Percentiles rank a stretch among this genome's conserved stretches.
Evolutionary conservation across 2,113 vertebrate genomes (phyloP).

Genomic region (Pelmatolapia mariae): DNA sequence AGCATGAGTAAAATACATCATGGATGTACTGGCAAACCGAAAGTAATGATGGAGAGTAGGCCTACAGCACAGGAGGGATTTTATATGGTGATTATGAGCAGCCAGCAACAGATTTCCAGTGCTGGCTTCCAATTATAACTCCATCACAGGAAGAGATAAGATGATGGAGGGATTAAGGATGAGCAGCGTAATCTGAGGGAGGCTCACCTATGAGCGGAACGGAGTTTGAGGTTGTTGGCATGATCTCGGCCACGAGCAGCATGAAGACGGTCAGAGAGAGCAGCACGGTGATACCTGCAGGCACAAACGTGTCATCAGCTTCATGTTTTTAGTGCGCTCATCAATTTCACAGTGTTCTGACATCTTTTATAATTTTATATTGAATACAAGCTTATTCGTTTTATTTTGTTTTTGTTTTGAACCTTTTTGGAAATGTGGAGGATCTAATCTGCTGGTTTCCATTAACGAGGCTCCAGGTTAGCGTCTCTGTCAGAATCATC

Average conservation of each 20-base stretch:
- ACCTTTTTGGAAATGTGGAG: background rate
- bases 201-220: slow-evolving; percentile 50
- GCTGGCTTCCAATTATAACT: background rate
- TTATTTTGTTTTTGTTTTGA: background rate
- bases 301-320: background rate
- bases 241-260: slow-evolving; percentile 54
- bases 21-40: background rate
- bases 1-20: background rate
- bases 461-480: background rate
- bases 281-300: slow-evolving; percentile 42
- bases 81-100: background rate
- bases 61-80: background rate
- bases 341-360: background rate
- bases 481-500: background rate
- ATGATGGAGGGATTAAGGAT: background rate
- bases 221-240: slow-evolving; percentile 48
- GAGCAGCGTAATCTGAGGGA: background rate
- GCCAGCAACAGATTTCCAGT: background rate
- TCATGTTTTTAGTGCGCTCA: background rate
- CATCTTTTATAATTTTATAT: background rate
- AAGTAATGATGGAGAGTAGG: background rate
- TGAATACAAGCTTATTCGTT: background rate
- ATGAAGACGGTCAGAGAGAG: slow-evolving; percentile 57
- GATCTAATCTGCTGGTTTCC: background rate
- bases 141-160: background rate